Evolutionary conservation across 2,113 vertebrate genomes (phyloP).

Genomic region (Oceanodroma tethys): DNA sequence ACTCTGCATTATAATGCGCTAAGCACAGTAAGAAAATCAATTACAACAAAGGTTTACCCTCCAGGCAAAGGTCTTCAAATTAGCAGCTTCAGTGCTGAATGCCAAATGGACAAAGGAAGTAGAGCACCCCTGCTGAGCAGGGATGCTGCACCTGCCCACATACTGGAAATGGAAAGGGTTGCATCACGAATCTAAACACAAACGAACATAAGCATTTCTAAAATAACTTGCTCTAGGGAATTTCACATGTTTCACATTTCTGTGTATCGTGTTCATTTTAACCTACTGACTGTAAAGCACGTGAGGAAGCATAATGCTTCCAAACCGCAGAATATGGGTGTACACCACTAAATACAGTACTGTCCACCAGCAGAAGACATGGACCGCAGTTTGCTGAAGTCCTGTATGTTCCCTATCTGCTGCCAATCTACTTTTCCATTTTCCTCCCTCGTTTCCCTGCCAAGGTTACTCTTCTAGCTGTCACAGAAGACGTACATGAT

Average conservation of each 20-base stretch:
- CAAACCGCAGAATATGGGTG: neutral
- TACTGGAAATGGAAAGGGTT: neutral
- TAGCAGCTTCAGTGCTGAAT: neutral
- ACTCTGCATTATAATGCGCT: neutral
- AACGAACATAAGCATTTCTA: neutral
- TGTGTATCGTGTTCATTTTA: neutral
- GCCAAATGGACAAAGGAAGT: neutral
- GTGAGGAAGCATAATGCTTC: neutral
- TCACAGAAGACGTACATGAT: neutral
- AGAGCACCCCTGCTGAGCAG: neutral
- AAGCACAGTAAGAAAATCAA: neutral
- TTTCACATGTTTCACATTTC: neutral
- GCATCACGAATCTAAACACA: neutral
- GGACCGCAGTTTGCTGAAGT: rapidly evolving
- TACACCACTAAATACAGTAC: rapidly evolving
- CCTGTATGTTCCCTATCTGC: neutral
- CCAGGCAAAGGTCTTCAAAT: slow-evolving; percentile 7
- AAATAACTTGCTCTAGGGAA: neutral
- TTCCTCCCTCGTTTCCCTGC: neutral
- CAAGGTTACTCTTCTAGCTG: neutral
- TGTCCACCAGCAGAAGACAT: rapidly evolving
- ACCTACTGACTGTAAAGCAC: neutral
- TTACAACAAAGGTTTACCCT: neutral
- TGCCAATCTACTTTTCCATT: neutral
- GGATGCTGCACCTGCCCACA: neutral